Percentiles rank a stretch among this genome's conserved stretches.
Conservation (phyloP, 2,888 invertebrate species). For the Clepsis dumicolana region DNA sequence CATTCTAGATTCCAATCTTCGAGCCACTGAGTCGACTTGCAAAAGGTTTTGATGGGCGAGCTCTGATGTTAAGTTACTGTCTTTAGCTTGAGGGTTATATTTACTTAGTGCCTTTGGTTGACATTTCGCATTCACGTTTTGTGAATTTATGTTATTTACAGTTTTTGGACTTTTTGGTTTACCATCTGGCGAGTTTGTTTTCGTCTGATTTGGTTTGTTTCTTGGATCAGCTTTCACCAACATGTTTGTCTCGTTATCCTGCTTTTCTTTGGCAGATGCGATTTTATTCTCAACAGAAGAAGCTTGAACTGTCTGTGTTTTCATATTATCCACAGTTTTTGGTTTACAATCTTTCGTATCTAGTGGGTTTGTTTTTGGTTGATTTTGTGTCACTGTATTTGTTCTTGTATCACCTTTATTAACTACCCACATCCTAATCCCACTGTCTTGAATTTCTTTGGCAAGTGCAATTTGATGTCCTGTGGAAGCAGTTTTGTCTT, state of each 20-base stretch:
- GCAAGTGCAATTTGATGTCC: neutral
- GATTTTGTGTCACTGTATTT: neutral
- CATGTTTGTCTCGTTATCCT: neutral
- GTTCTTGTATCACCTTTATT: neutral
- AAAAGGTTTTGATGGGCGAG: neutral
- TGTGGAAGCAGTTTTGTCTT: neutral
- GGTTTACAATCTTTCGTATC: constrained; percentile 10
- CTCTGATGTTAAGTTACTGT: neutral
- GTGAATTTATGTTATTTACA: neutral
- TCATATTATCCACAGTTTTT: neutral
- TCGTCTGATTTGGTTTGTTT: constrained; percentile 1
- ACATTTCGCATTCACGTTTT: neutral
- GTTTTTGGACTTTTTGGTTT: constrained; percentile 10
- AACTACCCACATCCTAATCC: neutral
- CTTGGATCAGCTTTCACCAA: neutral
- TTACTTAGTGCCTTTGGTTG: neutral
- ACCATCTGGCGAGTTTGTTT: neutral
- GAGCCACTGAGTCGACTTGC: constrained; percentile 8
- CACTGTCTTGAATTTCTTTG: neutral
- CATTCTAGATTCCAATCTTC: constrained; percentile 50
- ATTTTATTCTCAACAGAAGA: neutral
- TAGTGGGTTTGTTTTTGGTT: neutral
- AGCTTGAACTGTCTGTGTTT: neutral
- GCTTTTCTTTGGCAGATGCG: neutral
- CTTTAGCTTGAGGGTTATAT: neutral